Evolutionary conservation across 37 sponge, comb jelly and placozoan species (phyloP), one percentile per base, ranked within the genome.

Genomic region (Spongilla lacustris): DNA sequence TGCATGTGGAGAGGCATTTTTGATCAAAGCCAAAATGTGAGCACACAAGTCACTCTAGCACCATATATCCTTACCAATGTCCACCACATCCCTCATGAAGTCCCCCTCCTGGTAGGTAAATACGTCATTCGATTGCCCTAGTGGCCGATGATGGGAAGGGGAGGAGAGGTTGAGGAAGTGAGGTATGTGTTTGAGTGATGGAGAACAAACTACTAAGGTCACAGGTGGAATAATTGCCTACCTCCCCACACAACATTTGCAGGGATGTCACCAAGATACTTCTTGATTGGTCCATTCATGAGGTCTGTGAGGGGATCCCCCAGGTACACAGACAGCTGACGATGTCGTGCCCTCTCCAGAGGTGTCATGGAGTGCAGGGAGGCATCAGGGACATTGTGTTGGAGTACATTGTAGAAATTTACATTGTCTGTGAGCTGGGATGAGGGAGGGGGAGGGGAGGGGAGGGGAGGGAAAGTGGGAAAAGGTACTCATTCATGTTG

Each of bases 211-310:
- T n/a, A n/a, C n/a, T n/a, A n/a, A n/a, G n/a, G n/a, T n/a, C n/a
- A n/a, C n/a, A n/a, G n/a, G n/a, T n/a, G n/a, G n/a, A n/a, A n/a
- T n/a, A n/a, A n/a, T 22, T 24, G 75, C 84, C 46, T 30, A 92
- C 92, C 90, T 84, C 93, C 93, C 93, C 93, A 93, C 3, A 76
- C 78, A 6, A 93, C 90, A 22, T 86, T 86, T 1, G 66, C 50
- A 26, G 93, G 93, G 21, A 93, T 93, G 36, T 79, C 66, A 0
- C 89, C 84, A 14, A 93, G 87, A 6, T 93, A 76, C 75, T 89
- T 75, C 27, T 78, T 81, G 81, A 93, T 93, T 33, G 87, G 90
- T 78, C 93, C 93, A 77, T 93, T 93, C 93, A 93, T 93, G 68
- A 93, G 87, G 0, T 66, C 81, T 83, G 87, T 35, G 31, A 93